Evolutionary conservation across 2,888 invertebrate species (phyloP).

Genomic region (Eurytoma californica): DNA sequence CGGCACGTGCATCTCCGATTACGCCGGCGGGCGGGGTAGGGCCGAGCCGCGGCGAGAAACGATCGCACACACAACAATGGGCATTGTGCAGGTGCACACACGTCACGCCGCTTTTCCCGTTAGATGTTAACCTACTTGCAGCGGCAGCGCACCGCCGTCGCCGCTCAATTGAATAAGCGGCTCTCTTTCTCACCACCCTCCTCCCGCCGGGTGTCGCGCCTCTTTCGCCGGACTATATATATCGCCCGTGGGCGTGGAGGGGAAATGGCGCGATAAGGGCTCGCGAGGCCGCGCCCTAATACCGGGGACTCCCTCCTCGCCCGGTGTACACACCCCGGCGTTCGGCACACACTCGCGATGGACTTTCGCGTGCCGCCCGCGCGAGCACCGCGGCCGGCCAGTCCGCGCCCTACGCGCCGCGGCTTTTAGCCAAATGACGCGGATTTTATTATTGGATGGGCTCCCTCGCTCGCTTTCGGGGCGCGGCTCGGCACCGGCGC

Average conservation of each 20-base stretch:
- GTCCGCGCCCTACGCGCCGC: background rate
- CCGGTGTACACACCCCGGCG: conserved; percentile 30
- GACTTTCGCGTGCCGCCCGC: background rate
- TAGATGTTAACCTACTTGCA: conserved; percentile 61
- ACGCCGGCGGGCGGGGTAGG: background rate
- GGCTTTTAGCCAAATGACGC: conserved; percentile 54
- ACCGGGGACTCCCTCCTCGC: conserved; percentile 12
- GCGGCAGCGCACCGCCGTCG: background rate
- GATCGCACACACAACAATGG: conserved; percentile 59
- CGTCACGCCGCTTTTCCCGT: conserved; percentile 63
- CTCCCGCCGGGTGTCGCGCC: background rate
- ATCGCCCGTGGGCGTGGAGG: conserved; percentile 36
- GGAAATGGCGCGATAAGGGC: conserved; percentile 51
- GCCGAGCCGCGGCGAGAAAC: background rate
- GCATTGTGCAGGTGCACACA: conserved; percentile 66
- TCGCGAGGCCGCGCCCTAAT: conserved; percentile 44
- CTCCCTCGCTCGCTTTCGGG: conserved; percentile 9
- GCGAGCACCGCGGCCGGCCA: background rate
- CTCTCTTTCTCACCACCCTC: conserved; percentile 23
- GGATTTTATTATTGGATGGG: conserved; percentile 46
- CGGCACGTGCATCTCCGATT: background rate
- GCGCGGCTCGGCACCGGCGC: conserved; percentile 33
- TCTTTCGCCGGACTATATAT: background rate
- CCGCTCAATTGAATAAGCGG: conserved; percentile 44
- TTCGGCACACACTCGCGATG: too few species aligned